Evolutionary conservation across 2,888 invertebrate genomes (phyloP).

Genomic region (Thera obeliscata): DNA sequence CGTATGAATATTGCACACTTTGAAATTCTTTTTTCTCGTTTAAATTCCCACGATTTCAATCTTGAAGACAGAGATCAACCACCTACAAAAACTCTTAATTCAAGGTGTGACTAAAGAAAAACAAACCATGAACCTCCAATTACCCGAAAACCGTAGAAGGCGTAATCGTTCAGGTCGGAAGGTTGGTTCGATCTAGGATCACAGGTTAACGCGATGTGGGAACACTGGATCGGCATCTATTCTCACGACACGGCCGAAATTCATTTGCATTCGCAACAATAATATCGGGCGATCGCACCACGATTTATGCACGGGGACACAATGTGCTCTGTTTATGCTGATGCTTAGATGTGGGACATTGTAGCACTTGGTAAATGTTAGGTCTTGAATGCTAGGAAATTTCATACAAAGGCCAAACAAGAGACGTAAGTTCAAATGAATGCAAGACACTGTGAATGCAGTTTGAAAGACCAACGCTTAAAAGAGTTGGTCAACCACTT

Average conservation of each 20-base stretch:
- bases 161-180: conserved; percentile 49
- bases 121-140: conserved; percentile 19
- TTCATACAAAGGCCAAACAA: not conserved
- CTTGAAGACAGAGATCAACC: no score
- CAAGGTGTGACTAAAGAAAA: not conserved
- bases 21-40: no score
- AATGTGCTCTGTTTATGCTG: conserved; percentile 28
- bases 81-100: not conserved
- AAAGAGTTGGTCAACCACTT: no score
- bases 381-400: not conserved
- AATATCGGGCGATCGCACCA: conserved; percentile 49
- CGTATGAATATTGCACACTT: no score
- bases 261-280: conserved; percentile 58
- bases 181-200: conserved; percentile 60
- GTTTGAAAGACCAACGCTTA: no score
- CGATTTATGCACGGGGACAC: conserved; percentile 37
- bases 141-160: conserved; percentile 39
- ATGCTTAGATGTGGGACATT: conserved; percentile 18
- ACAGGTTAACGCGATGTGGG: conserved; percentile 68
- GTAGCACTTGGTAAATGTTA: not conserved
- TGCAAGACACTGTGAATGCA: no score
- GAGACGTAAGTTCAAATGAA: no score
- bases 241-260: conserved; percentile 60
- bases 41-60: no score
- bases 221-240: conserved; percentile 50